Percentiles rank a stretch among this genome's conserved stretches.
These are phyloP conservation scores for Scylla paramamosain DNA, from an alignment of 1,140 invertebrate genomes.

Conservation along the genomic window DNA sequence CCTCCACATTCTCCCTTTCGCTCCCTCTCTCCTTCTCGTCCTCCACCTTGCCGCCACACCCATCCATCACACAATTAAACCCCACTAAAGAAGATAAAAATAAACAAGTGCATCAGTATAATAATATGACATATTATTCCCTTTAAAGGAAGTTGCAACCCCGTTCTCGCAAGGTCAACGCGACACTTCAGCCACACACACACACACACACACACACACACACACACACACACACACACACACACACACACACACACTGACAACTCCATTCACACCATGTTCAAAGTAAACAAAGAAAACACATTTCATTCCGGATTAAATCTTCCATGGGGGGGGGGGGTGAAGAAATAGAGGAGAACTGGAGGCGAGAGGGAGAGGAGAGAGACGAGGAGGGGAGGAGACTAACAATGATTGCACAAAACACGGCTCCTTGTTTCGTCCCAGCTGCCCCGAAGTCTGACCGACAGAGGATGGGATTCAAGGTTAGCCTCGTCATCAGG, in stretches of 20 bases:
- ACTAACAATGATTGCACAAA: background rate
- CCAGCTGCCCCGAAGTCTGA: background rate
- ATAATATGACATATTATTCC: too few relatives aligned
- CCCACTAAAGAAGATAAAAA: too few relatives aligned
- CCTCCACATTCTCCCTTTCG: background rate
- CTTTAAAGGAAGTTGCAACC: too few relatives aligned
- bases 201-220: conserved; percentile 38
- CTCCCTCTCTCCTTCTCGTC: background rate
- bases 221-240: conserved; percentile 51
- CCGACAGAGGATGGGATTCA: background rate
- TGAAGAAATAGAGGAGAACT: background rate
- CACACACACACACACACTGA: conserved; percentile 16
- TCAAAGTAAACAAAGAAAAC: conserved; percentile 1
- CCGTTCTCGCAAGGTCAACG: too few relatives aligned
- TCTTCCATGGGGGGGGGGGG: background rate
- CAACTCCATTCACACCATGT: background rate
- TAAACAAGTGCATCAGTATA: too few relatives aligned
- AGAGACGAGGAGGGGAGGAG: background rate
- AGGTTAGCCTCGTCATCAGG: background rate
- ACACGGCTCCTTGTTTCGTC: background rate
- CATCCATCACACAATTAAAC: background rate
- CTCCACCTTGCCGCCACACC: background rate
- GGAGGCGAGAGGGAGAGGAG: background rate
- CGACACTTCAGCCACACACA: conserved; percentile 7
- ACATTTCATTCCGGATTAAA: background rate